Percentiles rank a stretch among this genome's conserved stretches.
Evolutionary conservation across 1,140 invertebrate genomes (phyloP).

Genomic region (Drosophila nikananu): DNA sequence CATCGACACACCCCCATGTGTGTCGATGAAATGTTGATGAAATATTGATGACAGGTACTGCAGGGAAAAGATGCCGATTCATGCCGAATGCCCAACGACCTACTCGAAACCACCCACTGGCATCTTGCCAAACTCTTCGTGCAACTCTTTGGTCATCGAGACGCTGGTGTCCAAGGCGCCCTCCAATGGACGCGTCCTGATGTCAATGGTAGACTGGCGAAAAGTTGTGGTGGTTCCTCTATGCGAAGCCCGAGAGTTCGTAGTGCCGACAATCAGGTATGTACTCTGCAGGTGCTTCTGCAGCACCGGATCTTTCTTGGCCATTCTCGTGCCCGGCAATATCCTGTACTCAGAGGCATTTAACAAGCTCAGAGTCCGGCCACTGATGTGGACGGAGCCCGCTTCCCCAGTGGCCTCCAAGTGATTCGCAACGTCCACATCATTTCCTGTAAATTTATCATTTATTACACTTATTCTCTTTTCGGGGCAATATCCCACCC

Average conservation of each 20-base stretch:
- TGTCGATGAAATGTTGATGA: no score
- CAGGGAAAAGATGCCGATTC: no score
- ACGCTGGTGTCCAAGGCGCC: background rate
- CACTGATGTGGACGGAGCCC: constrained; percentile 88
- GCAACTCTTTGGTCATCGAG: constrained; percentile 8
- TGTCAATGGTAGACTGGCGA: background rate
- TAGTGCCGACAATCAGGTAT: background rate
- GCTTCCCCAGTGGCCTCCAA: constrained; percentile 96
- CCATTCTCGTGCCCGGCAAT: background rate
- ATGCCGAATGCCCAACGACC: background rate
- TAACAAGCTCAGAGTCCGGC: constrained; percentile 5
- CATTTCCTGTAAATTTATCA: constrained; percentile 79
- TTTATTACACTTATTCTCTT: background rate
- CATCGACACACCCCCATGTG: no score
- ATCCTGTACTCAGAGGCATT: background rate
- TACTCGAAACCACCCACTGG: constrained; percentile 19
- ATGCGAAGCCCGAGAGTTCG: no score
- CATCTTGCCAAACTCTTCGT: constrained; percentile 17
- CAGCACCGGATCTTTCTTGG: background rate
- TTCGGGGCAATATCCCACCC: constrained; percentile 86
- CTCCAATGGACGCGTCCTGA: background rate
- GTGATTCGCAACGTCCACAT: constrained; percentile 96
- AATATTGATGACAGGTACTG: no score
- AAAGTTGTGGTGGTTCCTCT: no score
- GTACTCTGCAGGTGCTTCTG: background rate